These are phyloP conservation scores for Brachyopa scutellaris DNA, from an alignment of 2,888 invertebrate genomes.

Conservation along the genomic window DNA sequence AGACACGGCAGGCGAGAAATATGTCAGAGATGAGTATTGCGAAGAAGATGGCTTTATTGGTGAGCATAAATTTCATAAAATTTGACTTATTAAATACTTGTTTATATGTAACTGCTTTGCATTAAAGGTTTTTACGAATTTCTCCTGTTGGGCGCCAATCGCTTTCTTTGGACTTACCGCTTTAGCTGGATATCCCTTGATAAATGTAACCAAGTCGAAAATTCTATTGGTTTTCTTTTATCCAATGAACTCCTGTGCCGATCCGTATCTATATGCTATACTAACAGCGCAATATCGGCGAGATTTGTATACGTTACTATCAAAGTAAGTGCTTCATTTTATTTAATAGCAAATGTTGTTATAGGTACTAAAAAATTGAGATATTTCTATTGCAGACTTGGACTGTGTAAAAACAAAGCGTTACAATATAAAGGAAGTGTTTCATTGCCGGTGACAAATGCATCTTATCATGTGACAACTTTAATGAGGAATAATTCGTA, in stretches of 20 bases:
- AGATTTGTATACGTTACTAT: conserved; percentile 87
- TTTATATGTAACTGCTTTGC: neutral
- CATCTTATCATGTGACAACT: conserved; percentile 75
- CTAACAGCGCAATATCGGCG: conserved; percentile 92
- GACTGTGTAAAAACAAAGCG: conserved; percentile 83
- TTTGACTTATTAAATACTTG: no score
- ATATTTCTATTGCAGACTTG: conserved; percentile 81
- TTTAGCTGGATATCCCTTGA: conserved; percentile 90
- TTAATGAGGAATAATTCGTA: conserved; percentile 75
- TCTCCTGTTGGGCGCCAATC: conserved; percentile 93
- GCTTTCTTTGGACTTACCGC: conserved; percentile 95
- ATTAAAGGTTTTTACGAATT: conserved; percentile 87
- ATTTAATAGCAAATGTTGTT: no score
- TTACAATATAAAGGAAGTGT: conserved; percentile 82
- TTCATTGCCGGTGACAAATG: conserved; percentile 77
- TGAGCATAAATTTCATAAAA: no score
- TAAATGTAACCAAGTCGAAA: conserved; percentile 91
- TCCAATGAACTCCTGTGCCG: conserved; percentile 95
- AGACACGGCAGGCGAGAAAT: conserved; percentile 84
- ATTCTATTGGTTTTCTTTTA: conserved; percentile 94
- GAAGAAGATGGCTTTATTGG: conserved; percentile 94
- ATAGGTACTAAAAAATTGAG: neutral
- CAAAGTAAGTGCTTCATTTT: conserved; percentile 85
- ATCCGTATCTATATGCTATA: conserved; percentile 95
- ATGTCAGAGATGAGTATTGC: conserved; percentile 89